Evolutionary conservation across 2,888 invertebrate genomes (phyloP), one percentile per base, ranked within the genome.

Genomic region (Cataglyphis albicans): DNA sequence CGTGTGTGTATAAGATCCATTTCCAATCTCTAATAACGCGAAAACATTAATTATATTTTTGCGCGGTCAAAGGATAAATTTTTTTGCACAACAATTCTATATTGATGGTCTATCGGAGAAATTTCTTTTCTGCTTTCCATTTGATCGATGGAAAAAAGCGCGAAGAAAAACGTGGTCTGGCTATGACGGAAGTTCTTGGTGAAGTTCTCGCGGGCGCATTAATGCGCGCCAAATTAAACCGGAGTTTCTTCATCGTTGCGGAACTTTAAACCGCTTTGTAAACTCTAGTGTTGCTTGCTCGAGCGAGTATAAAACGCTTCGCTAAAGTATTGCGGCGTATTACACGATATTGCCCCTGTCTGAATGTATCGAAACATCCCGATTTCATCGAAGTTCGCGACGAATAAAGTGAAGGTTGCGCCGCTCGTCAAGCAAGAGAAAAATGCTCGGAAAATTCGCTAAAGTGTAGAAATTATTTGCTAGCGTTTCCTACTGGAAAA

Each of bases 221-320:
- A 90, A 90, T 89, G 90, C 88, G 86, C 85, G 89, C 89, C 88
- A 89, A 90, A 90, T 90, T 90, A 90, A 90, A 90, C 89, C 86
- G 74, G 83, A 89, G 86, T 86, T 89, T 87, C 86, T 89, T 88
- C 83, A 74, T 72, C 84, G 84, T 59, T 72, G 74, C 81, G 84
- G 78, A 90, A 90, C 84, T 89, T 89, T 89, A 89, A 90, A 90
- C 89, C 90, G 87, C 90, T 90, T 89, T 90, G 88, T 89, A 88
- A 90, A 90, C 88, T 90, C 89, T 84, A 76, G 65, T 80, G 55
- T 83, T 76, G 74, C 84, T 84, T 81, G 86, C 82, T 82, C 86
- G 85, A 67, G 81, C 83, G 81, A 82, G 76, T 86, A 88, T 87
- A 86, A 87, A 88, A 85, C 82, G 76, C 74, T 68, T 82, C 73